Evolutionary conservation across 2,888 invertebrate species (phyloP).

Genomic region (Microplitis deprimator): DNA sequence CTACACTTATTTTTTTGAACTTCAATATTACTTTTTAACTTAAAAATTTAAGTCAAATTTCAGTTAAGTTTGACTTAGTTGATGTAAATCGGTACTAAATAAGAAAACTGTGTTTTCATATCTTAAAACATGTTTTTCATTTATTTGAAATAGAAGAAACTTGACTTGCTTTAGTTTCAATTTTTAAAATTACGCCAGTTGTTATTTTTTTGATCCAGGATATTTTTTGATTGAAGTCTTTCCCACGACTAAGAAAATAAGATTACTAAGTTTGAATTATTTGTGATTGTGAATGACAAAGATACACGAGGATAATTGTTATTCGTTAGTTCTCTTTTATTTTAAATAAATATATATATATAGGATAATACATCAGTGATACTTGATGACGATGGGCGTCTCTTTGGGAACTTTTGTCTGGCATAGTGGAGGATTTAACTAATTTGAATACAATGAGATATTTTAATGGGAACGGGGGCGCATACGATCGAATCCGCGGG

Average conservation of each 20-base stretch:
- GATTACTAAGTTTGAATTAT: background rate
- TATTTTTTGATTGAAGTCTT: background rate
- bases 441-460: slow-evolving; percentile 69
- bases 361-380: background rate
- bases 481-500: slow-evolving; percentile 51
- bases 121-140: too few species aligned
- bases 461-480: slow-evolving; percentile 59
- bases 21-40: too few species aligned
- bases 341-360: slow-evolving; percentile 26
- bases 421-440: slow-evolving; percentile 39
- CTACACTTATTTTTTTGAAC: too few species aligned
- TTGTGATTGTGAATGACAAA: slow-evolving; percentile 1
- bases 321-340: slow-evolving; percentile 1
- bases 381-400: slow-evolving; percentile 18
- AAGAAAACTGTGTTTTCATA: too few species aligned
- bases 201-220: too few species aligned
- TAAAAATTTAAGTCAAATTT: too few species aligned
- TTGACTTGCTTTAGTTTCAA: too few species aligned
- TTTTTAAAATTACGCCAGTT: too few species aligned
- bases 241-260: slow-evolving; percentile 16
- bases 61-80: too few species aligned
- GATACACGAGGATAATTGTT: background rate
- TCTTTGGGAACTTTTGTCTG: slow-evolving; percentile 34
- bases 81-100: too few species aligned
- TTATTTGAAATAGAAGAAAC: too few species aligned